Evolutionary conservation across 2,888 invertebrate species (phyloP), one percentile per base, ranked within the genome.

Genomic region (Epsilonema sp.): DNA sequence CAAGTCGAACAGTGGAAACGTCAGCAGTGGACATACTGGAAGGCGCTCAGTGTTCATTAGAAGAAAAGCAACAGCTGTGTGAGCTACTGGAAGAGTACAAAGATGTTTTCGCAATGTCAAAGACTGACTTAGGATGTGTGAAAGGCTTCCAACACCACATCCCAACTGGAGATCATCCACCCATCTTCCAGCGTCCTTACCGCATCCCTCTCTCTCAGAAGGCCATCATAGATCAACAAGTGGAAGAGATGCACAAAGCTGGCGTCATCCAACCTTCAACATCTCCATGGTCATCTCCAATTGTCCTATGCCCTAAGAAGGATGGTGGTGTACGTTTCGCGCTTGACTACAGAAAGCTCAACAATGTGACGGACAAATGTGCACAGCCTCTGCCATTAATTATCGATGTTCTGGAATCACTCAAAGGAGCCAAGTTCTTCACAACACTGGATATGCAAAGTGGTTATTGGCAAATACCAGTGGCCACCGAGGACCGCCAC

Each of bases 381-480:
- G 22, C 5, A 5, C 31, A 37, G 8, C 44, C 44, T 19, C 19
- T 44, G 36, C n/a, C n/a, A 8, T 5, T n/a, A n/a, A 31, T 44
- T 11, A n/a, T 11, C 20, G 44, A 44, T 8, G 36, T 44, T n/a
- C 26, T 44, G 21, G 26, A 21, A 4, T 37, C 31, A 5, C 23
- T 44, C 11, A 4, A 8, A 11, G 19, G 8, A 11, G 44, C 44
- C n/a, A 44, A 21, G 20, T 36, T 8, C 11, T 44, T 44, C 31
- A 21, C 31, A 5, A 44, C n/a, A 11, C 19, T 38, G 5, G 45
- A 45, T 22, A 21, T 45, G 4, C 5, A 19, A n/a, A 38, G 37
- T 21, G 45, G 45, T 21, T 45, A 36, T 41, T 40, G 24, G 21
- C 45, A 45, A 37, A 45, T 45, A 4, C 45, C 39, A 20, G 31